Conservation (phyloP, 2,797 vertebrate species). For the Falco rusticolus region DNA sequence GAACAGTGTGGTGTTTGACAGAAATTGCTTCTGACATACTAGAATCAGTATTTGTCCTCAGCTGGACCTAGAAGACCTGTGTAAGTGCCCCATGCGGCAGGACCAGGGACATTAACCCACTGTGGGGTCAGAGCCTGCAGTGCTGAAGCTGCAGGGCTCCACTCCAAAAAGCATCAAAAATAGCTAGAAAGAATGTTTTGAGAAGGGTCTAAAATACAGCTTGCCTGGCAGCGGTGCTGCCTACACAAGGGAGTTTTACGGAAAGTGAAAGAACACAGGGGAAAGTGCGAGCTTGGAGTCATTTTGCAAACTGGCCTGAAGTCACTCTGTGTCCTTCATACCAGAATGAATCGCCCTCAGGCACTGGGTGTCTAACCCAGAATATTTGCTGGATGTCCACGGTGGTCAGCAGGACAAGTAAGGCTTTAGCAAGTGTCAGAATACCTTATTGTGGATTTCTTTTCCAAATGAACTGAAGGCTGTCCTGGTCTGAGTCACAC, state of each 20-base stretch:
- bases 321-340: not conserved
- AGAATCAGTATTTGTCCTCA: not conserved
- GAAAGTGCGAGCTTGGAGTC: not conserved
- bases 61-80: not conserved
- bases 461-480: not conserved
- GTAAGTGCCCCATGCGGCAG: not conserved
- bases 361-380: not conserved
- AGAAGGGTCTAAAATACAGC: not conserved
- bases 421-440: not conserved
- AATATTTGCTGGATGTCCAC: not conserved
- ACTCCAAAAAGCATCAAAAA: not conserved
- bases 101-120: not conserved
- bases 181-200: not conserved
- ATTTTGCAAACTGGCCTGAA: not conserved
- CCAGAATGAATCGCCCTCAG: rapidly evolving
- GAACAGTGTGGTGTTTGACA: not conserved
- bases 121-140: not conserved
- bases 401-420: rapidly evolving
- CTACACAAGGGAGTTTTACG: not conserved
- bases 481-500: not conserved
- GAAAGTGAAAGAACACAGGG: not conserved
- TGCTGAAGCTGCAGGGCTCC: not conserved
- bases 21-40: not conserved
- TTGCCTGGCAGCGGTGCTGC: not conserved
- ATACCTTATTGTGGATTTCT: not conserved